A percentile compares a stretch with the other conserved stretches of the same genome.
Conservation (phyloP, 2,888 invertebrate genomes). For the Escarpia spicata region DNA sequence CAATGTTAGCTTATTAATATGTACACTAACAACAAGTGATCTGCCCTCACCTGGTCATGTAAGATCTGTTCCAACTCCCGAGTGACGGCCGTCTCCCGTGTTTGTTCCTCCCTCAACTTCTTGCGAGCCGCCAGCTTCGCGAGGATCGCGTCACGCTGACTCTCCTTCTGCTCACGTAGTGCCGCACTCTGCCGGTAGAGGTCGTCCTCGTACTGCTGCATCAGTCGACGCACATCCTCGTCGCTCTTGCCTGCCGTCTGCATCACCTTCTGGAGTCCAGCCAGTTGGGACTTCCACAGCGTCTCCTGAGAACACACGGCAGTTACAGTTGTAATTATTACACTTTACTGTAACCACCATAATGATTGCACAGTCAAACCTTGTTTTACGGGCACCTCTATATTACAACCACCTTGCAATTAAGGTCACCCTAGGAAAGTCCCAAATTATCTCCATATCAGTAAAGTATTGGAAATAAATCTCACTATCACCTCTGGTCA, state of each 20-base stretch:
- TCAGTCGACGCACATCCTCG: constrained; percentile 51
- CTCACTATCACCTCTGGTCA: too few species aligned
- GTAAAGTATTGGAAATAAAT: too few species aligned
- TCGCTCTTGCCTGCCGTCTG: constrained; percentile 42
- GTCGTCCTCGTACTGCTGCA: constrained; percentile 50
- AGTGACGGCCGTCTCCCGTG: constrained; percentile 54
- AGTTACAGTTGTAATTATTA: background rate
- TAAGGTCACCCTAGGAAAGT: too few species aligned
- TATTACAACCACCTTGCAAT: too few species aligned
- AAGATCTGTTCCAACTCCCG: constrained; percentile 58
- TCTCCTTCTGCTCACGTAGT: constrained; percentile 43
- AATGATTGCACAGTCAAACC: too few species aligned
- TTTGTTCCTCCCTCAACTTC: constrained; percentile 57
- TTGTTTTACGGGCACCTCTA: too few species aligned
- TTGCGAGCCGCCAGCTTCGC: constrained; percentile 60
- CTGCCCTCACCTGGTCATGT: constrained; percentile 47
- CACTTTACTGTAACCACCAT: too few species aligned
- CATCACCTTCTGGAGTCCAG: constrained; percentile 48
- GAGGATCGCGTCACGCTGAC: constrained; percentile 52
- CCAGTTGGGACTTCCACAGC: constrained; percentile 43
- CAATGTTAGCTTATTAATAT: background rate
- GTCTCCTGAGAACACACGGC: constrained; percentile 39
- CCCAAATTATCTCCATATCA: too few species aligned
- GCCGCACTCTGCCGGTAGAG: constrained; percentile 39
- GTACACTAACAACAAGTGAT: background rate